A percentile compares a stretch with the other conserved stretches of the same genome.
Evolutionary conservation across 2,113 vertebrate species (phyloP).

Genomic region (Hydropotes inermis): DNA sequence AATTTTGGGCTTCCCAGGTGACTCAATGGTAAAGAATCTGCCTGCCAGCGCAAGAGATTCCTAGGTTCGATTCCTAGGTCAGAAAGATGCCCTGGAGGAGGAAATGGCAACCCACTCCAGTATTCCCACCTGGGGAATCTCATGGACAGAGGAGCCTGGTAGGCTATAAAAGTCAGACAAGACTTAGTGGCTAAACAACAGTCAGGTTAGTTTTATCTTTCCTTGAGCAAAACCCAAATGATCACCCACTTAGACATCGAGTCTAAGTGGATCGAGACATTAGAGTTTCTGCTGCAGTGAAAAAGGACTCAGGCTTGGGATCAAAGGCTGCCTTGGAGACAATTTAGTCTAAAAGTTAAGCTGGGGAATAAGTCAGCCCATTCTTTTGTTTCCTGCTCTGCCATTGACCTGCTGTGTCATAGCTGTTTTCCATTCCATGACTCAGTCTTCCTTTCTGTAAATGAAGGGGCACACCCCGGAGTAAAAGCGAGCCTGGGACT

Average conservation of each 20-base stretch:
- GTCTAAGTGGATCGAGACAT: neutral
- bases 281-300: neutral
- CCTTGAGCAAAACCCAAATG: neutral
- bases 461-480: neutral
- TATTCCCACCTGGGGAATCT: neutral
- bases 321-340: neutral
- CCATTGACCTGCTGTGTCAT: neutral
- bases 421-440: neutral
- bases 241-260: neutral
- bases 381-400: neutral
- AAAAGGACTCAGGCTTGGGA: neutral
- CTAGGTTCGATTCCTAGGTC: neutral
- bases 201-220: neutral
- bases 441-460: constrained; percentile 9
- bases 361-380: neutral
- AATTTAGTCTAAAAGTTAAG: neutral
- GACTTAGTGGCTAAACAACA: neutral
- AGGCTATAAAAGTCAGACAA: neutral
- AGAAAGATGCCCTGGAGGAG: neutral
- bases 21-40: neutral
- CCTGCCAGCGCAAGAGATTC: neutral
- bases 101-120: neutral
- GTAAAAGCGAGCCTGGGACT: neutral
- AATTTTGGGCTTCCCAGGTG: neutral
- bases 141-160: neutral